Base-by-base conservation (phyloP, 2,113 vertebrate species). In the Pseudorasbora parva region DNA sequence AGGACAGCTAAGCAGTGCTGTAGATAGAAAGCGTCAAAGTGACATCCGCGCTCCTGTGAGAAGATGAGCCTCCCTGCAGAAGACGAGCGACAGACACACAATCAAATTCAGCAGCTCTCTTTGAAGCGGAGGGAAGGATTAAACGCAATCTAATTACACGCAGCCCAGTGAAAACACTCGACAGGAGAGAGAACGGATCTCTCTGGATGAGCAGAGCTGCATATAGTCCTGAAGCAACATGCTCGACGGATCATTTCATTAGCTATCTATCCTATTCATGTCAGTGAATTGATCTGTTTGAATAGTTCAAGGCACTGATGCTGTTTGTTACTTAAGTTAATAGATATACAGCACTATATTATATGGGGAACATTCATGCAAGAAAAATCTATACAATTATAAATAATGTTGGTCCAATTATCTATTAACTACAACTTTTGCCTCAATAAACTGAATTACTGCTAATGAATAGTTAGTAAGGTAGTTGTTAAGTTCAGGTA, bases 131-230 rank as follows among this genome's bases (percentile, higher is more conserved):
- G 87, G 87, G 82, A 81, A 76, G 90, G 93, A 93, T 93, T 94
- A 93, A 92, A 84, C 80, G 33, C 87, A 91, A 93, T 94, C 90
- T 92, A 93, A 93, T 94, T 93, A 92, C 85, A 88, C 25, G 80
- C 81, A 91, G 90, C 91, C 90, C 89, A 89, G 87, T 91, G 89
- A 92, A 91, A 92, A 88, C 89, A 86, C 89, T 88, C 89, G 85
- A 88, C 88, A 85, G 51, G 88, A 90, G 89, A 88, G 91, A 88
- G 89, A 80, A 86, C 19, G 62, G 88, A 88, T 49, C 27, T 17
- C 23, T 62, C 15, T 6, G 41, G 73, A 66, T 27, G 66, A 76
- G 82, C 78, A 56, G 74, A 69, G 51, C 7, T 2, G 17, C 51
- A 82, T 60, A 89, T 6, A 10, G 51, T 54, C 72, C 15, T 2